Evolutionary conservation across 2,113 vertebrate species (phyloP), one percentile per base, ranked within the genome.

Genomic region (Alligator mississippiensis): DNA sequence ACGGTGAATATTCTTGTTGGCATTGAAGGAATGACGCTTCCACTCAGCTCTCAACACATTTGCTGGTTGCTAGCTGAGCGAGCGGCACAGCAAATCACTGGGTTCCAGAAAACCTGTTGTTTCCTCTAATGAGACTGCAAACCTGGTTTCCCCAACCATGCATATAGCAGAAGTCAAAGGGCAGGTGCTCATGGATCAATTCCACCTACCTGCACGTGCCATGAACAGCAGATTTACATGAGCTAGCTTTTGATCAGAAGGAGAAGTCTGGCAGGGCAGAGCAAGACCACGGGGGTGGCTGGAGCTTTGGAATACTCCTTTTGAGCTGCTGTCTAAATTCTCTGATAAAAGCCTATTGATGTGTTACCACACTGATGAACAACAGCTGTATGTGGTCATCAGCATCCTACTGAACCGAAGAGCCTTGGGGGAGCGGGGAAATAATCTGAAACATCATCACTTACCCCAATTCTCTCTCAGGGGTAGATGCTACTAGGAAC

Each of bases 401-500:
- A 83, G 77, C 55, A 47, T 95, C 63, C 83, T 94, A 75, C 87
- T 88, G 14, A 77, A 85, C 62, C 75, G 89, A 88, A 83, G 90
- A 96, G 85, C 30, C 58, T 2, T 54, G 47, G 70, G 87, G 93
- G 76, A 15, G 58, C 5, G 93, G 80, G 58, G 83, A 89, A 74
- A 94, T 61, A 94, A 90, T 64, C 59, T 61, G 74, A 75, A 93
- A 78, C 12, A 92, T 30, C 92, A 95, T 92, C 72, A 5, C 80
- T 85, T 76, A 74, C 74, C 89, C 34, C 9, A 4, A 58, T 75
- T 24, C 55, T 58, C 22, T 89, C 87, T 85, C 19, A 1, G 19
- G 72, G 9, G 95, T 90, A 91, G 76, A 7, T 9, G 92, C 70
- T 92, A 80, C 77, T 11, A 84, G 90, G 83, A 90, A 91, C 76